Conservation (phyloP, 2,797 vertebrate genomes). For the Amphiprion clarkii region DNA sequence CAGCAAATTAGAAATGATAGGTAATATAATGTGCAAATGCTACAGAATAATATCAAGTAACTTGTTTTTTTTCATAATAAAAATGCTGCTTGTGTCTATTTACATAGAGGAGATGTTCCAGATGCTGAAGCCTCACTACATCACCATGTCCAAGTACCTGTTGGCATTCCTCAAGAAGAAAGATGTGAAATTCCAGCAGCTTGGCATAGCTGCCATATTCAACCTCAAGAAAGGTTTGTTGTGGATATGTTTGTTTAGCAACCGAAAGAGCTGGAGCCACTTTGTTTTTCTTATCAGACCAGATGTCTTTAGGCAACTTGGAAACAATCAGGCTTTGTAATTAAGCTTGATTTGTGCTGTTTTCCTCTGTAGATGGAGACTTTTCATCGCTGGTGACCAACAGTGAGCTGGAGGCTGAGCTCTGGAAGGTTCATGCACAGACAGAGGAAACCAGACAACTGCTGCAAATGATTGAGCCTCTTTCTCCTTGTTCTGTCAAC, state of each 20-base stretch:
- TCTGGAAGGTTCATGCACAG: constrained; percentile 57
- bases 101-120: constrained; percentile 28
- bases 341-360: constrained; percentile 3
- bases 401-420: constrained; percentile 62
- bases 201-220: constrained; percentile 58
- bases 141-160: constrained; percentile 51
- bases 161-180: constrained; percentile 61
- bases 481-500: constrained; percentile 34
- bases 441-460: constrained; percentile 68
- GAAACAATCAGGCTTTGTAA: neutral
- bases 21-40: constrained; percentile 38
- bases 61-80: neutral
- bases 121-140: constrained; percentile 68
- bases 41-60: neutral
- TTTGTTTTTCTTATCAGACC: neutral
- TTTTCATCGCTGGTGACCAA: constrained; percentile 52
- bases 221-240: constrained; percentile 70
- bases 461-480: constrained; percentile 57
- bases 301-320: neutral
- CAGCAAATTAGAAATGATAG: constrained; percentile 69
- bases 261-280: neutral
- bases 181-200: constrained; percentile 74
- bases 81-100: neutral
- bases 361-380: constrained; percentile 63
- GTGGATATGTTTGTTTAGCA: neutral